Evolutionary conservation across 2,113 vertebrate species (phyloP).

Genomic region (Silurus glanis): DNA sequence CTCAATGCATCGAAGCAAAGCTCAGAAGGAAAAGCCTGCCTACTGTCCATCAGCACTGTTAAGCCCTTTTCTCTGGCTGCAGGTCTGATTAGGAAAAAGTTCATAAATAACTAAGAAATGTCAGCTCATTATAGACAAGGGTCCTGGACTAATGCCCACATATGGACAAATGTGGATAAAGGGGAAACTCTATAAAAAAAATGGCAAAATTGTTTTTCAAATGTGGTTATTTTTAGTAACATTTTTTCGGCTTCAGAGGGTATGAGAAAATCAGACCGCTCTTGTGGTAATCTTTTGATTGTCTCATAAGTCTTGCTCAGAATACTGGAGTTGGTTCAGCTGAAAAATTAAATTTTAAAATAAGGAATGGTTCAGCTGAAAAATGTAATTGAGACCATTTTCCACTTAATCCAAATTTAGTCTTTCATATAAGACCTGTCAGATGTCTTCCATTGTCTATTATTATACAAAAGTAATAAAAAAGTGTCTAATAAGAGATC

Average conservation of each 20-base stretch:
- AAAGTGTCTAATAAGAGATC: too few relatives aligned
- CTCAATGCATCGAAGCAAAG: conserved; percentile 69
- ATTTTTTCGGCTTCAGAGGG: background rate
- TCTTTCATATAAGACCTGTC: background rate
- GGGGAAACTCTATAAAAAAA: background rate
- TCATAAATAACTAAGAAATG: background rate
- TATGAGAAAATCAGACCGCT: background rate
- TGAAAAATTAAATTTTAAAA: background rate
- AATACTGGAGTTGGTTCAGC: background rate
- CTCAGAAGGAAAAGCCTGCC: conserved; percentile 65
- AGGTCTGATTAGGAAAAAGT: conserved; percentile 64
- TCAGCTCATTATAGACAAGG: background rate
- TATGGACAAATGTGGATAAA: background rate
- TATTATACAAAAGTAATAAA: too few relatives aligned
- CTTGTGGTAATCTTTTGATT: background rate
- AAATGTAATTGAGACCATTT: background rate
- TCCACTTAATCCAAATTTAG: background rate
- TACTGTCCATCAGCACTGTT: conserved; percentile 78
- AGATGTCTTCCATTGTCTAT: too few relatives aligned
- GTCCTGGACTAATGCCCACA: conserved; percentile 28
- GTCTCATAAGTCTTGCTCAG: background rate
- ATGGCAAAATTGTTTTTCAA: background rate
- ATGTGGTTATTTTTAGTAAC: background rate
- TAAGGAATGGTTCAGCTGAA: background rate
- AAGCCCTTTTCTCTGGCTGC: conserved; percentile 77